Percentiles rank a stretch among this genome's conserved stretches.
These are phyloP conservation scores for Hipparchia sbordonii DNA, from an alignment of 2,888 invertebrate genomes.

Conservation along the genomic window DNA sequence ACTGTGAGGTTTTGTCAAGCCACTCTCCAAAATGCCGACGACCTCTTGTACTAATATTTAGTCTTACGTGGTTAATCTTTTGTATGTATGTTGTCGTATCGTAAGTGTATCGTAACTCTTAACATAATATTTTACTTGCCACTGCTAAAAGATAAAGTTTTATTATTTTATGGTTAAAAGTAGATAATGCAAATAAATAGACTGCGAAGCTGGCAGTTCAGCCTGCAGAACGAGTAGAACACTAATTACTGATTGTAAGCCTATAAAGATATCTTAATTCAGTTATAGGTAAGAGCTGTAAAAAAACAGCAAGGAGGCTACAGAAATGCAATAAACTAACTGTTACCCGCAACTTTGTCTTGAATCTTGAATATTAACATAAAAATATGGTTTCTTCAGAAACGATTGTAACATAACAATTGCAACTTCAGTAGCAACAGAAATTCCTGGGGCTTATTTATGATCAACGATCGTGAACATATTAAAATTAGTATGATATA, in stretches of 20 bases:
- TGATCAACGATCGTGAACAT: too few species aligned
- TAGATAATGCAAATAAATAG: constrained; percentile 9
- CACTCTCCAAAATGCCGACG: not conserved
- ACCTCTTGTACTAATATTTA: not conserved
- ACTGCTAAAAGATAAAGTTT: constrained; percentile 15
- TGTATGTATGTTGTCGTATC: not conserved
- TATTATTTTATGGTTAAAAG: constrained; percentile 14
- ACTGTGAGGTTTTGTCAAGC: not conserved
- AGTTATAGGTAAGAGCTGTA: constrained; percentile 16
- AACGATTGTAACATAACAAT: too few species aligned
- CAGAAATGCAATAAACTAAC: not conserved
- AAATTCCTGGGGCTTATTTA: too few species aligned
- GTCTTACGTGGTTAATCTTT: not conserved
- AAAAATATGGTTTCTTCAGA: not conserved
- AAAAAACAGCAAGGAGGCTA: not conserved
- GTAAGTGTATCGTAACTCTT: not conserved
- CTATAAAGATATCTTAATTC: constrained; percentile 30
- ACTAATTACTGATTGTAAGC: constrained; percentile 26
- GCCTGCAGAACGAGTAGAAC: constrained; percentile 21
- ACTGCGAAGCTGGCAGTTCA: constrained; percentile 22
- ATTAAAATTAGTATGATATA: too few species aligned
- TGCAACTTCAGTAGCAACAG: too few species aligned
- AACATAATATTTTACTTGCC: not conserved
- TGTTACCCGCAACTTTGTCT: not conserved
- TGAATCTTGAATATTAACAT: not conserved